Conservation (phyloP, 1,140 invertebrate genomes). For the Drosophila repleta region DNA sequence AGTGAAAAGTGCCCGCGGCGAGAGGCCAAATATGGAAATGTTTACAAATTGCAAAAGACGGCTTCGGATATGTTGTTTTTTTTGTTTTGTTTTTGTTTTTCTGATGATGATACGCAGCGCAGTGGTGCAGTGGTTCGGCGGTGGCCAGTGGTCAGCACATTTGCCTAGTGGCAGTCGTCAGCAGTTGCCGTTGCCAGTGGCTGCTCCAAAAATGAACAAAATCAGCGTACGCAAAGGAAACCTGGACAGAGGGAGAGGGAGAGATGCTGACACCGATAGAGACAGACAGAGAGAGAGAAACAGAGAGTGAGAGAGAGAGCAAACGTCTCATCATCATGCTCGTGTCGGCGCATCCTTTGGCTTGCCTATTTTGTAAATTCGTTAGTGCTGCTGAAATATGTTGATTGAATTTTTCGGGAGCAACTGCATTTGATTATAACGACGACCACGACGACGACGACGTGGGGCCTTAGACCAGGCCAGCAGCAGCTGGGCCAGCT, state of each 20-base stretch:
- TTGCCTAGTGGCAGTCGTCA: conserved; percentile 58
- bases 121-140: conserved; percentile 28
- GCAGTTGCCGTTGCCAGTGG: conserved; percentile 11
- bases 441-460: conserved; percentile 41
- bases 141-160: conserved; percentile 65
- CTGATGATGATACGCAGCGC: conserved; percentile 40
- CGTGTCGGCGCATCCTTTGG: conserved; percentile 75
- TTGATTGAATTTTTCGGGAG: conserved; percentile 83
- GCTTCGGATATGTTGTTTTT: conserved; percentile 2
- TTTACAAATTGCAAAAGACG: conserved; percentile 78
- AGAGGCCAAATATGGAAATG: conserved; percentile 78
- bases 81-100: conserved; percentile 1
- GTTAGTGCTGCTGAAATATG: conserved; percentile 83
- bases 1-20: conserved; percentile 46
- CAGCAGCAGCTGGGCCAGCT: conserved; percentile 17
- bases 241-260: neutral
- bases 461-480: conserved; percentile 24
- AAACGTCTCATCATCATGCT: conserved; percentile 53
- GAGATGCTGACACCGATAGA: conserved; percentile 42
- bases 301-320: conserved; percentile 26
- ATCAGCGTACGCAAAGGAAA: conserved; percentile 58
- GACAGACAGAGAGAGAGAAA: conserved; percentile 1
- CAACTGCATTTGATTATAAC: conserved; percentile 81
- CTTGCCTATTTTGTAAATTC: conserved; percentile 83
- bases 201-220: conserved; percentile 76